These are phyloP conservation scores for Schizaphis graminum DNA, from an alignment of 2,888 invertebrate genomes.

Conservation along the genomic window DNA sequence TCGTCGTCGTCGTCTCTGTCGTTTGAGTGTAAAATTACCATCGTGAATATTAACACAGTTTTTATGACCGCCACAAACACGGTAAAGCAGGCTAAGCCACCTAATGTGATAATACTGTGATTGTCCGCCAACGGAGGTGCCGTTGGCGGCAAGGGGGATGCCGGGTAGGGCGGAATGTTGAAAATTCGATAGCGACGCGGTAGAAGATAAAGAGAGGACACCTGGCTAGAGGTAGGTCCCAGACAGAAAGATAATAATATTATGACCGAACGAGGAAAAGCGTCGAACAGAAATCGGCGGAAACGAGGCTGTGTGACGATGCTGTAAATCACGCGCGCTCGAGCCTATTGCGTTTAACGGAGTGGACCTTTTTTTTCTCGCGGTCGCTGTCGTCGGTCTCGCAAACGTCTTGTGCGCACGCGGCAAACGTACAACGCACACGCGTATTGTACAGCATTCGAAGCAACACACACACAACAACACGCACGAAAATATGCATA, in stretches of 20 bases:
- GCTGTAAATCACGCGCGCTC: background rate
- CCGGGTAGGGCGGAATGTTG: background rate
- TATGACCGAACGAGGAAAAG: background rate
- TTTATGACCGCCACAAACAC: accelerated
- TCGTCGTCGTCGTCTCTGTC: background rate
- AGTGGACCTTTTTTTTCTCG: background rate
- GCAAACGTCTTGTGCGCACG: background rate
- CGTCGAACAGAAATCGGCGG: background rate
- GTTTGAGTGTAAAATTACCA: too few relatives aligned
- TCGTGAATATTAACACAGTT: background rate
- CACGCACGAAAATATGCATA: background rate
- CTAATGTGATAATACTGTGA: background rate
- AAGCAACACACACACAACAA: background rate
- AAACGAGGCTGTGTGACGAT: background rate
- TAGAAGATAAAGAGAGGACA: background rate
- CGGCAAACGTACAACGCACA: background rate
- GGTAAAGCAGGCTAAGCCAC: background rate
- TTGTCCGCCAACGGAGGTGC: background rate
- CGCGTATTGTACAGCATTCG: background rate
- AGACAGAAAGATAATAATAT: background rate
- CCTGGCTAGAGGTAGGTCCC: background rate
- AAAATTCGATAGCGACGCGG: background rate
- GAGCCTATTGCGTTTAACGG: background rate
- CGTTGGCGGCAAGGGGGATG: accelerated
- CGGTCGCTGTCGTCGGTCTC: background rate